Conservation (phyloP, 2,888 invertebrate genomes). For the Nematopogon swammerdamellus region DNA sequence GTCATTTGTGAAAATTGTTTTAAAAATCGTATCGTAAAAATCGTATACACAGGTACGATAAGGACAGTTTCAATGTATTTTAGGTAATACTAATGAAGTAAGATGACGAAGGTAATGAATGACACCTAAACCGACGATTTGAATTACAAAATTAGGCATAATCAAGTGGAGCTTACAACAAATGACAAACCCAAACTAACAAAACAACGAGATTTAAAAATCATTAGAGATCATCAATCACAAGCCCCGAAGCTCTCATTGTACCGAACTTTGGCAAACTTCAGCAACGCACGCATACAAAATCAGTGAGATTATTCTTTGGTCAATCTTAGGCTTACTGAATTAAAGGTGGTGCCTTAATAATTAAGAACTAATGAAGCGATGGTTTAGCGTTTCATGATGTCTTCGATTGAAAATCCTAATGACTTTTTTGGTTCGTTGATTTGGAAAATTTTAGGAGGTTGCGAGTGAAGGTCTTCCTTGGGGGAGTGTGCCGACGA, state of each 20-base stretch:
- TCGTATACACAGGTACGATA: too few relatives aligned
- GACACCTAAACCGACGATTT: too few relatives aligned
- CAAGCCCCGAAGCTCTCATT: background rate
- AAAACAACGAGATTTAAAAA: background rate
- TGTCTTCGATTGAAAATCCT: constrained; percentile 86
- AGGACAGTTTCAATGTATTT: too few relatives aligned
- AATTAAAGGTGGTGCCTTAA: constrained; percentile 4
- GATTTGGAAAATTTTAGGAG: constrained; percentile 32
- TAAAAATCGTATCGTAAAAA: too few relatives aligned
- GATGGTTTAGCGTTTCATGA: constrained; percentile 73
- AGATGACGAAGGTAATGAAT: too few relatives aligned
- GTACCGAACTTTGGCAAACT: background rate
- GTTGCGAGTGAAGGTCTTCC: constrained; percentile 17
- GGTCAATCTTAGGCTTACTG: constrained; percentile 17
- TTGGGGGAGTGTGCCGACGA: constrained; percentile 23
- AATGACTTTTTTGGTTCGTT: constrained; percentile 47
- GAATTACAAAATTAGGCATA: too few relatives aligned
- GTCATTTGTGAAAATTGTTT: too few relatives aligned
- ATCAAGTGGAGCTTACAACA: too few relatives aligned
- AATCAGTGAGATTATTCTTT: constrained; percentile 30
- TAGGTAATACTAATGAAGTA: too few relatives aligned
- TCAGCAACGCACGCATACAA: background rate
- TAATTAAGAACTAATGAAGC: constrained; percentile 2
- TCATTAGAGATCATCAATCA: background rate
- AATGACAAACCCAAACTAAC: too few relatives aligned